phyloP scores from a whole-genome alignment of 2,888 invertebrate genomes.

The Volucella inflata region DNA sequence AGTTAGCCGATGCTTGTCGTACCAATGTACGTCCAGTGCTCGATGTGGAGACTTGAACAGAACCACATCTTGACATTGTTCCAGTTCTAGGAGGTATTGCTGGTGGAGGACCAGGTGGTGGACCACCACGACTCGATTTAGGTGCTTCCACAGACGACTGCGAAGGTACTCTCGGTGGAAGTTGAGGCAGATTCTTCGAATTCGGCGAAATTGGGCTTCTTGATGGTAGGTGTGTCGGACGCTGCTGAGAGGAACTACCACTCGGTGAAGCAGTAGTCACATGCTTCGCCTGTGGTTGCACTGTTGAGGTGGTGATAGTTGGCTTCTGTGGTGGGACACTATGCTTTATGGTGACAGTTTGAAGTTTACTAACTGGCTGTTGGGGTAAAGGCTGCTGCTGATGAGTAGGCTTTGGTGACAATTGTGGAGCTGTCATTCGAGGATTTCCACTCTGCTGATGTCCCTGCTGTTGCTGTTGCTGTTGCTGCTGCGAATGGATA shows the following conservation, averaged over 20 bases:
- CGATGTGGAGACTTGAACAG: conserved; percentile 80
- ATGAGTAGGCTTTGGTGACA: conserved; percentile 67
- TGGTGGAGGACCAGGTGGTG: conserved; percentile 83
- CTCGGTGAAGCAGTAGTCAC: conserved; percentile 22
- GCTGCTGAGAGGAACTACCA: conserved; percentile 66
- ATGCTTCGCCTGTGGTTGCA: conserved; percentile 80
- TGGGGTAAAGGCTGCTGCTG: conserved; percentile 77
- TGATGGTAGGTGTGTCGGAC: conserved; percentile 75
- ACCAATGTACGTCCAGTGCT: conserved; percentile 78
- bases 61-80: conserved; percentile 81
- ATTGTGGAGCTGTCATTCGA: conserved; percentile 58
- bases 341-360: conserved; percentile 81
- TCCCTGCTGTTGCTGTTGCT: conserved; percentile 78
- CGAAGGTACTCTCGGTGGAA: conserved; percentile 82
- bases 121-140: conserved; percentile 79
- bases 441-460: conserved; percentile 76
- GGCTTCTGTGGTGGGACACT: conserved; percentile 82
- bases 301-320: conserved; percentile 82
- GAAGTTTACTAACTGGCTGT: conserved; percentile 77
- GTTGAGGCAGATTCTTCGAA: conserved; percentile 79
- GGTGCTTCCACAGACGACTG: conserved; percentile 80
- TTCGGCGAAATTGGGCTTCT: conserved; percentile 69
- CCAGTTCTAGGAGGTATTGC: conserved; percentile 83
- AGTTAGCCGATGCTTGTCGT: conserved; percentile 82
- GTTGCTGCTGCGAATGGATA: conserved; percentile 82